A percentile compares a stretch with the other conserved stretches of the same genome.
Evolutionary conservation across 1,140 invertebrate genomes (phyloP).

Genomic region (Dufourea novaeangliae): DNA sequence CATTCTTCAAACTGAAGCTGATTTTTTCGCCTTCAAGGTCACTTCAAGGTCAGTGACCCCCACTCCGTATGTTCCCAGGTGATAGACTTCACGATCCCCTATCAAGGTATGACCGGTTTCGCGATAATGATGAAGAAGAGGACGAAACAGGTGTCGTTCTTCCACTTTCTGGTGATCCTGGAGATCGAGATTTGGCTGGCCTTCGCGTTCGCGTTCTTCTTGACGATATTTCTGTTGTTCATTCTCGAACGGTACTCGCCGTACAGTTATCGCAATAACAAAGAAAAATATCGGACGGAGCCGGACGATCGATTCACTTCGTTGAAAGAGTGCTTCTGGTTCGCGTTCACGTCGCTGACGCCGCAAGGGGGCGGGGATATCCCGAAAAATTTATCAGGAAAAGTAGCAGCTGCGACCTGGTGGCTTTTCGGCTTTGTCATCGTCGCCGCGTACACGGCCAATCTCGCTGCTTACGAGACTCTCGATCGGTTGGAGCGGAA

Average conservation of each 20-base stretch:
- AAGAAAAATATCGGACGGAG: constrained; percentile 93
- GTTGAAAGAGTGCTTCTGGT: constrained; percentile 97
- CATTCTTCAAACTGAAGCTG: too few species aligned
- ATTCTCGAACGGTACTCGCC: constrained; percentile 96
- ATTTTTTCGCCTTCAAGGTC: too few species aligned
- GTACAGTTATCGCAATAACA: constrained; percentile 95
- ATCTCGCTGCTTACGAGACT: constrained; percentile 95
- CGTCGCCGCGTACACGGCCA: constrained; percentile 96
- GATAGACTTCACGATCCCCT: constrained; percentile 94
- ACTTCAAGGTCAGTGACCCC: neutral
- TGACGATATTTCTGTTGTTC: constrained; percentile 95
- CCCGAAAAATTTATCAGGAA: constrained; percentile 94
- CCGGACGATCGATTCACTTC: constrained; percentile 95
- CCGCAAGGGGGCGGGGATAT: constrained; percentile 96
- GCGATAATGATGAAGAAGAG: constrained; percentile 93
- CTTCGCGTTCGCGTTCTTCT: constrained; percentile 95
- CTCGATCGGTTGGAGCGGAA: constrained; percentile 93
- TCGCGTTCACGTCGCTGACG: constrained; percentile 97
- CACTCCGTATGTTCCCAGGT: neutral
- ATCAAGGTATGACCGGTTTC: constrained; percentile 94
- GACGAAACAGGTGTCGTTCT: constrained; percentile 89
- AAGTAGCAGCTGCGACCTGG: constrained; percentile 95
- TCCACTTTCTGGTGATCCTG: constrained; percentile 96
- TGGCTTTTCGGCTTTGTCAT: constrained; percentile 98
- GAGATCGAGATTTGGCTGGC: constrained; percentile 96